A percentile compares a stretch with the other conserved stretches of the same genome.
phyloP scores from a whole-genome alignment of 2,113 vertebrate genomes.

The Nematolebias whitei region DNA sequence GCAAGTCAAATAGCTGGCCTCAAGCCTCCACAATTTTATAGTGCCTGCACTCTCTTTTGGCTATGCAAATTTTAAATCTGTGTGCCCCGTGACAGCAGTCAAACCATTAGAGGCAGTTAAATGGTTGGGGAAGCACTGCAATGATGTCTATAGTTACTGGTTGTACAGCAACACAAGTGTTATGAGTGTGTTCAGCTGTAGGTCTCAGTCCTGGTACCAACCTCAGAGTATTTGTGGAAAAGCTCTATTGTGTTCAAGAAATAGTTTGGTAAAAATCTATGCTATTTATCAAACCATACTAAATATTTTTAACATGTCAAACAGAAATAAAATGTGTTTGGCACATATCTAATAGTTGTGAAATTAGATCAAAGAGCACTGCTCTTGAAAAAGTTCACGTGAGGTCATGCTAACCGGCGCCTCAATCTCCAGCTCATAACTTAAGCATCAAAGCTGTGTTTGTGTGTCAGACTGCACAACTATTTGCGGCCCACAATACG shows the following conservation, averaged over 20 bases:
- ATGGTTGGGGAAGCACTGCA: constrained; percentile 37
- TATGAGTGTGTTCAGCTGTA: constrained; percentile 48
- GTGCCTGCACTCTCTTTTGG: constrained; percentile 59
- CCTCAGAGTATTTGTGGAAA: constrained; percentile 44
- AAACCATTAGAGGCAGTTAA: constrained; percentile 45
- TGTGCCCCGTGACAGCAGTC: constrained; percentile 32
- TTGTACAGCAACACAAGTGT: constrained; percentile 38
- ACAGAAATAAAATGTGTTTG: constrained; percentile 38
- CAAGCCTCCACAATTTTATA: constrained; percentile 45
- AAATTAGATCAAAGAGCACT: constrained; percentile 64
- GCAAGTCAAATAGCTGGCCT: constrained; percentile 75
- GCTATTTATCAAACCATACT: constrained; percentile 17
- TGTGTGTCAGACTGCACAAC: constrained; percentile 49
- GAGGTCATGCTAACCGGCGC: constrained; percentile 64
- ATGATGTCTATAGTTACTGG: constrained; percentile 32
- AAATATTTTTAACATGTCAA: constrained; percentile 49
- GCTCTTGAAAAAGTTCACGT: constrained; percentile 63
- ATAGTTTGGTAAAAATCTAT: constrained; percentile 36
- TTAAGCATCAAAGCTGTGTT: constrained; percentile 71
- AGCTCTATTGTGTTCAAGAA: constrained; percentile 50
- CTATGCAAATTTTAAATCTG: constrained; percentile 76
- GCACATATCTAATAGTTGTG: constrained; percentile 55
- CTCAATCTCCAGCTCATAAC: constrained; percentile 65
- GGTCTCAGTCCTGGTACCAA: constrained; percentile 58
- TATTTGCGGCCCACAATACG: constrained; percentile 50